Conservation (phyloP, 2,888 invertebrate species). For the Nesidiocoris tenuis region DNA sequence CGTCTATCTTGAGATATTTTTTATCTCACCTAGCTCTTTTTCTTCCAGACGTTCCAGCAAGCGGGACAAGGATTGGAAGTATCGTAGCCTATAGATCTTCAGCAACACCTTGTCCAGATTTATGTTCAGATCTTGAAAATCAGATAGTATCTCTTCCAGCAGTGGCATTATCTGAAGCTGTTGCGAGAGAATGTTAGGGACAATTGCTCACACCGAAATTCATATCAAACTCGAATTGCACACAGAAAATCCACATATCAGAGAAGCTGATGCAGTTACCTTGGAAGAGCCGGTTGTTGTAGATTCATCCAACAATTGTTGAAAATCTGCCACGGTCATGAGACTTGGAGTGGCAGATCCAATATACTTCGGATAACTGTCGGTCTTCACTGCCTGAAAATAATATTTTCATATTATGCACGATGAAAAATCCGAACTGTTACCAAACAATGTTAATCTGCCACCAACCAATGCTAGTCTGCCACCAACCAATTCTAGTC, state of each 20-base stretch:
- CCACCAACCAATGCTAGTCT: too few relatives aligned
- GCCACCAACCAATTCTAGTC: too few relatives aligned
- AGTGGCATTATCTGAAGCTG: slow-evolving; percentile 15
- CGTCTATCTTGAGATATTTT: too few relatives aligned
- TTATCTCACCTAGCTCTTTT: neutral
- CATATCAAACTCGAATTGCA: neutral
- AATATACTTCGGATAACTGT: slow-evolving; percentile 2
- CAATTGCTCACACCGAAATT: too few relatives aligned
- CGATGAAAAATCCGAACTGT: too few relatives aligned
- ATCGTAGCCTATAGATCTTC: slow-evolving; percentile 5
- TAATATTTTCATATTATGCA: too few relatives aligned
- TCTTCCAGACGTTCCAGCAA: slow-evolving; percentile 7
- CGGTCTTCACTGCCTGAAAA: slow-evolving; percentile 21
- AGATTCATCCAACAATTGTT: slow-evolving; percentile 1
- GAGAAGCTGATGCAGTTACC: neutral
- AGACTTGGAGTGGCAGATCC: neutral
- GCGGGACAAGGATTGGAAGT: slow-evolving; percentile 7
- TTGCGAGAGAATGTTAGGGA: too few relatives aligned
- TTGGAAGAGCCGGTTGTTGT: slow-evolving; percentile 5
- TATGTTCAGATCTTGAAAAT: slow-evolving; percentile 9
- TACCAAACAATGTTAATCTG: too few relatives aligned
- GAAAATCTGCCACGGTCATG: slow-evolving; percentile 20
- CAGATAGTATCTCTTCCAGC: slow-evolving; percentile 20
- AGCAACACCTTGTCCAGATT: neutral
- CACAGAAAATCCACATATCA: neutral